Conservation (phyloP, 1,140 invertebrate species). For the Adoxophyes honmai region DNA sequence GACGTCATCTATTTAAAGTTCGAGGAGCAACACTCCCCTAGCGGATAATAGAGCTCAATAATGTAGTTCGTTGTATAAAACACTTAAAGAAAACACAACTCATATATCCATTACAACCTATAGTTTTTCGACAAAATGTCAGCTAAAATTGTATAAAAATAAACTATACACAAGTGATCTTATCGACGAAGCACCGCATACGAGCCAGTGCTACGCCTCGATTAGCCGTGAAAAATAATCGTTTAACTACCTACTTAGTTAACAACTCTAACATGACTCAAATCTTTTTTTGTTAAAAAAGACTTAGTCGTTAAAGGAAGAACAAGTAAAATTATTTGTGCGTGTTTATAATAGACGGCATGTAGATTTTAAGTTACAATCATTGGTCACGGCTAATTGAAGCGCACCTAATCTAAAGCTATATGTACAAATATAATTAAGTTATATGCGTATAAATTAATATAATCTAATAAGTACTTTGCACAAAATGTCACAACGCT, state of each 20-base stretch:
- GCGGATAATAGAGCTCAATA: neutral
- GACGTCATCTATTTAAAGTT: neutral
- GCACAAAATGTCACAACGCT: constrained; percentile 70
- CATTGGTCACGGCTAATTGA: neutral
- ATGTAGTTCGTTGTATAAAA: constrained; percentile 17
- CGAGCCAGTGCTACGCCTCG: constrained; percentile 18
- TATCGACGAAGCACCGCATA: constrained; percentile 35
- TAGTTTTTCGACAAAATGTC: constrained; percentile 66
- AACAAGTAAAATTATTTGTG: neutral
- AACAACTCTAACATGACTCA: no score
- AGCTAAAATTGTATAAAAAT: constrained; percentile 63
- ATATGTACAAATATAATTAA: constrained; percentile 70
- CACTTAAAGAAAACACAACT: constrained; percentile 30
- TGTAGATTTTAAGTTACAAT: neutral
- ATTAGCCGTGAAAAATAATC: neutral
- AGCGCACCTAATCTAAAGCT: constrained; percentile 34
- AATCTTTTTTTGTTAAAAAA: neutral
- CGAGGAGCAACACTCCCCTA: neutral
- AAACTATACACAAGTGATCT: constrained; percentile 40
- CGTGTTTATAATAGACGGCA: neutral
- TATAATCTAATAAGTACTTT: constrained; percentile 76
- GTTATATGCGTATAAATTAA: constrained; percentile 71
- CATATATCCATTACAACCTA: constrained; percentile 32
- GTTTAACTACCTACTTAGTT: no score
- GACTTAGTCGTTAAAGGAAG: neutral